Base-by-base conservation (phyloP, 2,888 invertebrate species). In the Metalampra italica region DNA sequence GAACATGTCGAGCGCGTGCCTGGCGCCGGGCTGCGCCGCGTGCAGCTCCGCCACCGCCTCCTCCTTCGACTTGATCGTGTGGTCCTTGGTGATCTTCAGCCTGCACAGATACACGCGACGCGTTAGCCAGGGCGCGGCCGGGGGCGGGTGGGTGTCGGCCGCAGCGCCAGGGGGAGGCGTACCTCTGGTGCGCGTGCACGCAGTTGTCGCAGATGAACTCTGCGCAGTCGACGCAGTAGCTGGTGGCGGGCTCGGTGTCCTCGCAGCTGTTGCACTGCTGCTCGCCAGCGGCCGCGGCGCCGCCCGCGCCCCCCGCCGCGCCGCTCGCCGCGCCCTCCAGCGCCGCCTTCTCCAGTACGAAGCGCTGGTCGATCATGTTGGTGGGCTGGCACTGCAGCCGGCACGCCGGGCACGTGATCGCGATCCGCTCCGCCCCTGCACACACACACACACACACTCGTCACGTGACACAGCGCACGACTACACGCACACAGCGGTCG, bases 171-270 rank as follows among this genome's bases (percentile, higher is more conserved):
- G 22, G 22, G 22, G 22, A 22, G 22, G 37, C n/a, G 30, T 12
- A 91, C 84, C 97, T 92, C 80, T 96, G 96, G 90, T 97, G 97
- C 44, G 97, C 97, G 84, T 94, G 92, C 53, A 96, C 96, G 85
- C 97, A 97, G 81, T 93, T 95, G 76, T 96, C 95, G 86, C 97
- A 98, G 68, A 97, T 95, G 87, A 95, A 96, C 84, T 97, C 97
- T 0, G 94, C 92, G 82, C 97, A 98, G 75, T 97, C 96, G 9
- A 94, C 93, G 85, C 97, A 98, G 93, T 95, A 97, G 68, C 94
- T 94, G 49, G 95, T 94, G 51, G 97, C 97, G 13, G 92, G 91
- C 56, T 94, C 94, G 59, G 94, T 93, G 71, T 97, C 97, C 60
- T 94, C 95, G 81, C 97, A 97, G 77, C 95, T 96, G 68, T 95